Base-by-base conservation (phyloP, 2,797 vertebrate species). In the Gymnodraco acuticeps region DNA sequence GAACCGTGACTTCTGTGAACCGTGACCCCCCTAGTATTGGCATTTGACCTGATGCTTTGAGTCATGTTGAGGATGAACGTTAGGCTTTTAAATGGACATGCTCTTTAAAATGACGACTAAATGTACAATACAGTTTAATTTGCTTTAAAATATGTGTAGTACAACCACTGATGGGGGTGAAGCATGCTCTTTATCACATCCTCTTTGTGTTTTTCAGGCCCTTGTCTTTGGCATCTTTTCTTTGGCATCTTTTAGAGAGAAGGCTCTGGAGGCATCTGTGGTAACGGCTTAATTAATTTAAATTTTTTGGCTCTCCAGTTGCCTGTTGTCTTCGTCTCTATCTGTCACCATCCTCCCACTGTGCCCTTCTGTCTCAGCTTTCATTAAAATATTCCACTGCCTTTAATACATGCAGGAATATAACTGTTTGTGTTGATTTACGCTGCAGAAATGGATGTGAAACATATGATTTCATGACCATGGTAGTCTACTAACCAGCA, bases 301-400 rank as follows among this genome's bases (percentile, higher is more conserved):
- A 64, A 75, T 83, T 77, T 64, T 76, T 51, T 71, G 75, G 47
- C 77, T 78, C 72, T 67, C 53, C 3, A 1, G 72, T 53, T 16
- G 77, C 58, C 71, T 62, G 77, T 76, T 74, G 75, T 76, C 82
- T 80, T 62, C 16, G 11, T 80, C 70, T 84, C 74, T 63, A 52
- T 73, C 80, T 72, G 60, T 72, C 61, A 61, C 67, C 27, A 59
- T 77, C 71, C 74, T 82, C 86, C 81, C 68, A 78, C 76, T 33
- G 66, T 2, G 72, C 75, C 73, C 38, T 55, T 54, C 64, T 68
- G 58, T 53, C 77, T 78, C 79, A n/a, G 64, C 71, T 56, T 64
- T 77, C 66, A 64, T 23, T 62, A 54, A 61, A 70, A 64, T 76
- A 70, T 70, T 70, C 60, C 64, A 2, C 73, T 23, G 56, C 67